Conservation (phyloP, 2,797 vertebrate species). For the Cephalopachus bancanus region DNA sequence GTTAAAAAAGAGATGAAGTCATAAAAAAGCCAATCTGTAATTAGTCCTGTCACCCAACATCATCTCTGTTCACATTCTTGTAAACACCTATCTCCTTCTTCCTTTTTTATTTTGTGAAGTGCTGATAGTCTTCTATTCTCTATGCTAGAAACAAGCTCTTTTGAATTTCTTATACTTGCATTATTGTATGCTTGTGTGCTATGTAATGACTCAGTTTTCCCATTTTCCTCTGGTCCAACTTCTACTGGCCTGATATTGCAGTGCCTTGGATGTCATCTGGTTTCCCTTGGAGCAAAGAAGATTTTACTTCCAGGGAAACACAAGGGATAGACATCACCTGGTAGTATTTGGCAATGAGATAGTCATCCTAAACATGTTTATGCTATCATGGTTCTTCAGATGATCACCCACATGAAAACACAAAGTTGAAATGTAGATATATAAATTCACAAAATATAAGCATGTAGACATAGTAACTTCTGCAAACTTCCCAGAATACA, state of each 20-base stretch:
- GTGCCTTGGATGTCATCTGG: background rate
- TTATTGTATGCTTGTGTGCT: background rate
- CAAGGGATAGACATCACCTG: background rate
- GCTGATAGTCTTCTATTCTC: background rate
- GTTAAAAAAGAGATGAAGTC: background rate
- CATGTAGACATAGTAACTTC: background rate
- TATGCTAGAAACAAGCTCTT: background rate
- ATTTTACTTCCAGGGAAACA: background rate
- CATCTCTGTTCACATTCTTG: background rate
- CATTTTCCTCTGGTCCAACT: background rate
- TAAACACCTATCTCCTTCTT: background rate
- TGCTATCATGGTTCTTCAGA: background rate
- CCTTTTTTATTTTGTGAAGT: background rate
- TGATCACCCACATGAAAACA: background rate
- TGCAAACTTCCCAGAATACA: background rate
- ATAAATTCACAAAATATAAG: background rate
- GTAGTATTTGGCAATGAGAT: background rate
- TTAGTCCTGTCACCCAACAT: background rate
- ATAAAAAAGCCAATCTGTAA: background rate
- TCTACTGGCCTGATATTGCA: background rate
- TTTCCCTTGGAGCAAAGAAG: background rate
- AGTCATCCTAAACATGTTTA: background rate
- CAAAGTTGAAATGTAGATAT: background rate
- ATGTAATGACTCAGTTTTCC: background rate
- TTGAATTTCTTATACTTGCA: background rate